Conservation (phyloP, 92 coral and sea anemone genomes). For the Porites cylindrica region DNA sequence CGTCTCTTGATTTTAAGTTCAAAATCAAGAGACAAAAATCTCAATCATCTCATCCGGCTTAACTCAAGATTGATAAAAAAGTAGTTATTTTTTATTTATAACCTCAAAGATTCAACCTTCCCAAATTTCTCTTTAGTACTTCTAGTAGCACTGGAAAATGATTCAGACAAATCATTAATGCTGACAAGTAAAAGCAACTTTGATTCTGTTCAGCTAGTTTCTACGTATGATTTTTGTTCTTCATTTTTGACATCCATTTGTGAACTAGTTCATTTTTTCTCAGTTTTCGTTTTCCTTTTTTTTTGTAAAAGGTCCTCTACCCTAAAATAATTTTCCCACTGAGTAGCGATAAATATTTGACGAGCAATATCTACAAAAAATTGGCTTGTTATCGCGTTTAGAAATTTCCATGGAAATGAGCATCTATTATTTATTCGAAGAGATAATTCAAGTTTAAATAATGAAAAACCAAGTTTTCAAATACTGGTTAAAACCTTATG, state of each 20-base stretch:
- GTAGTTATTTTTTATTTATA: too few species aligned
- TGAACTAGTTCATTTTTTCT: background rate
- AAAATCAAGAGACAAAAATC: too few species aligned
- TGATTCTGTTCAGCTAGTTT: conserved; percentile 5
- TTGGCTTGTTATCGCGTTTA: conserved; percentile 22
- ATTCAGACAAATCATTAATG: too few species aligned
- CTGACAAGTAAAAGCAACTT: background rate
- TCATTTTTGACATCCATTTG: background rate
- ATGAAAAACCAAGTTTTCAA: conserved; percentile 9
- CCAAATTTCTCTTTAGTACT: background rate
- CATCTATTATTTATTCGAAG: conserved; percentile 30
- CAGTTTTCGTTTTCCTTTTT: background rate
- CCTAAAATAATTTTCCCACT: background rate
- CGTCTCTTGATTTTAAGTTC: background rate
- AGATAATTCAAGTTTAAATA: conserved; percentile 2
- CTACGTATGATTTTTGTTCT: background rate
- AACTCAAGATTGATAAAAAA: too few species aligned
- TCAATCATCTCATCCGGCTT: too few species aligned
- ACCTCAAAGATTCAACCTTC: background rate
- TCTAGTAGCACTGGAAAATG: too few species aligned
- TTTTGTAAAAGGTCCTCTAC: background rate
- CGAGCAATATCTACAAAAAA: conserved; percentile 18
- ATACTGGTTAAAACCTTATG: background rate
- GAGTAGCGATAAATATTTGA: conserved; percentile 22
- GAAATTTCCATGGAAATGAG: conserved; percentile 4